These are phyloP conservation scores for Naja naja DNA, from an alignment of 2,113 vertebrate genomes.

Conservation along the genomic window DNA sequence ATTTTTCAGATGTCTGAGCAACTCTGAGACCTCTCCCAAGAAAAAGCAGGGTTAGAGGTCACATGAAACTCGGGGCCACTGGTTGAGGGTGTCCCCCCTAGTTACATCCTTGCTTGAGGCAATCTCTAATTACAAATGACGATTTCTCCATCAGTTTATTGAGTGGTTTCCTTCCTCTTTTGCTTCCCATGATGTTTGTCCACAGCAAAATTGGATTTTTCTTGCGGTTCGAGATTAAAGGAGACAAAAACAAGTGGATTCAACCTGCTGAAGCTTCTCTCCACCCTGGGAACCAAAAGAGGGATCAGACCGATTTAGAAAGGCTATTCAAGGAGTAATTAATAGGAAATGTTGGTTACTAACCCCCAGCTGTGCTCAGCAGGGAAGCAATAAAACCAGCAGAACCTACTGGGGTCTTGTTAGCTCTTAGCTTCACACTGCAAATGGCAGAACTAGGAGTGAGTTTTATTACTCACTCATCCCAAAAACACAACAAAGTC, in stretches of 20 bases:
- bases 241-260: background rate
- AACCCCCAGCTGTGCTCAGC: background rate
- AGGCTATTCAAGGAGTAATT: background rate
- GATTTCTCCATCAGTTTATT: background rate
- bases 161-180: background rate
- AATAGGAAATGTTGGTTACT: background rate
- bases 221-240: background rate
- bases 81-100: background rate
- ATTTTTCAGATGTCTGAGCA: background rate
- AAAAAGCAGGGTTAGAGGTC: background rate
- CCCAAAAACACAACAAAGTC: background rate
- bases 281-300: background rate
- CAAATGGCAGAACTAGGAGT: background rate
- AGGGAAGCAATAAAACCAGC: background rate
- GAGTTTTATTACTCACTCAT: background rate
- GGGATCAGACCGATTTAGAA: background rate
- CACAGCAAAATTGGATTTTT: background rate
- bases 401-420: background rate
- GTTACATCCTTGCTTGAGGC: background rate
- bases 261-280: background rate
- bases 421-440: background rate
- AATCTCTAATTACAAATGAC: background rate
- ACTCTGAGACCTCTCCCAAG: background rate
- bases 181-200: background rate
- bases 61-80: background rate